Evolutionary conservation across 2,113 vertebrate genomes (phyloP).

Genomic region (Neopipo cinnamomea): DNA sequence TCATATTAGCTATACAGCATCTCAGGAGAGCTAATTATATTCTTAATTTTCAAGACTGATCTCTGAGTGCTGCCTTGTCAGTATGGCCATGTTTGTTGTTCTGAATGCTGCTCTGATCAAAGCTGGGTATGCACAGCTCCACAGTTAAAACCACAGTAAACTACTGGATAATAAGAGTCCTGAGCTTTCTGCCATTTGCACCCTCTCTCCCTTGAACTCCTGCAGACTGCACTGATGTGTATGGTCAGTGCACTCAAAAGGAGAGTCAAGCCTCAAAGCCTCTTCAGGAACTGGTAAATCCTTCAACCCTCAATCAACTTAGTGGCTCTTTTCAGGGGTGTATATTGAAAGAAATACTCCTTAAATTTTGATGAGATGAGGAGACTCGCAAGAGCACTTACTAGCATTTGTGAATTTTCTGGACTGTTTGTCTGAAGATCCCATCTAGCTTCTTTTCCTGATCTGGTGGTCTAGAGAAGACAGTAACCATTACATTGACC

Average conservation of each 20-base stretch:
- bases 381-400: background rate
- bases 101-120: background rate
- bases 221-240: background rate
- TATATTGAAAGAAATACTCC: background rate
- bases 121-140: background rate
- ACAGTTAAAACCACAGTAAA: background rate
- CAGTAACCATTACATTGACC: background rate
- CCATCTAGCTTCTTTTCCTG: background rate
- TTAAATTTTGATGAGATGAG: background rate
- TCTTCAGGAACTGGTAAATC: background rate
- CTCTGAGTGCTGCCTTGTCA: background rate
- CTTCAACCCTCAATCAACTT: background rate
- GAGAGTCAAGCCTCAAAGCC: background rate
- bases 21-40: background rate
- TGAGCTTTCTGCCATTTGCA: background rate
- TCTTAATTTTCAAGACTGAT: background rate
- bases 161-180: background rate
- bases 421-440: background rate
- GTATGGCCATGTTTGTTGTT: accelerated
- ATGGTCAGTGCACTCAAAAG: background rate
- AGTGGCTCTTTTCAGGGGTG: background rate
- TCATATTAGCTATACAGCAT: background rate
- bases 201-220: background rate
- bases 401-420: background rate
- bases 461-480: background rate